A percentile compares a stretch with the other conserved stretches of the same genome.
These are phyloP conservation scores for Listrodromus nycthemerus DNA, from an alignment of 2,888 invertebrate genomes.

Conservation along the genomic window DNA sequence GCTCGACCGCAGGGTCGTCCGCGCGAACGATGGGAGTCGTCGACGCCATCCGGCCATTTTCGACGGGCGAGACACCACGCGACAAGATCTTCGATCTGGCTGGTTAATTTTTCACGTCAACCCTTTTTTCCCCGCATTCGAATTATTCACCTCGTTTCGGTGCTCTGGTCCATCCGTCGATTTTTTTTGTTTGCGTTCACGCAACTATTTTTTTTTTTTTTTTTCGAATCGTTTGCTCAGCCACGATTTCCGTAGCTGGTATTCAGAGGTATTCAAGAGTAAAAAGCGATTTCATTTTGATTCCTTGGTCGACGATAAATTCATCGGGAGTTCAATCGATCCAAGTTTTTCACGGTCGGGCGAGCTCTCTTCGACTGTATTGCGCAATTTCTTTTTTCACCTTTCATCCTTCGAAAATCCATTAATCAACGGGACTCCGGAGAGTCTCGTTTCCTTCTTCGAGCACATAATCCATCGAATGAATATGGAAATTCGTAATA, in stretches of 20 bases:
- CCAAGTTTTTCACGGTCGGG: neutral
- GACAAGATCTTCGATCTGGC: slow-evolving; percentile 10
- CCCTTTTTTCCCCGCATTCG: neutral
- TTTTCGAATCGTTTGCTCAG: neutral
- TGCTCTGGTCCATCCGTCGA: too few species aligned
- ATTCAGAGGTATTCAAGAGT: neutral
- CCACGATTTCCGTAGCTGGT: neutral
- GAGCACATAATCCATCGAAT: neutral
- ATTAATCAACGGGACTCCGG: neutral
- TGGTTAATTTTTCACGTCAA: slow-evolving; percentile 7
- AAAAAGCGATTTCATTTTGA: neutral
- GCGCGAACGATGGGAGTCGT: slow-evolving; percentile 59
- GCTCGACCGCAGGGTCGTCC: slow-evolving; percentile 58
- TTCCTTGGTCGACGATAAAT: neutral
- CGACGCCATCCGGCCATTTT: slow-evolving; percentile 14
- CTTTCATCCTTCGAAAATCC: neutral
- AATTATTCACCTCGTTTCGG: too few species aligned
- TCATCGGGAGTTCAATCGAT: neutral
- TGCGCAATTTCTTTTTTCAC: slow-evolving; percentile 1
- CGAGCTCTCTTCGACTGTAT: neutral
- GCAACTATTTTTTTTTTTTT: neutral
- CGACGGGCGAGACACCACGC: neutral
- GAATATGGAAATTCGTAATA: neutral
- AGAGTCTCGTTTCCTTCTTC: neutral
- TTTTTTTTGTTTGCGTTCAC: too few species aligned